phyloP scores from a whole-genome alignment of 2,113 vertebrate genomes.

The Origma solitaria region DNA sequence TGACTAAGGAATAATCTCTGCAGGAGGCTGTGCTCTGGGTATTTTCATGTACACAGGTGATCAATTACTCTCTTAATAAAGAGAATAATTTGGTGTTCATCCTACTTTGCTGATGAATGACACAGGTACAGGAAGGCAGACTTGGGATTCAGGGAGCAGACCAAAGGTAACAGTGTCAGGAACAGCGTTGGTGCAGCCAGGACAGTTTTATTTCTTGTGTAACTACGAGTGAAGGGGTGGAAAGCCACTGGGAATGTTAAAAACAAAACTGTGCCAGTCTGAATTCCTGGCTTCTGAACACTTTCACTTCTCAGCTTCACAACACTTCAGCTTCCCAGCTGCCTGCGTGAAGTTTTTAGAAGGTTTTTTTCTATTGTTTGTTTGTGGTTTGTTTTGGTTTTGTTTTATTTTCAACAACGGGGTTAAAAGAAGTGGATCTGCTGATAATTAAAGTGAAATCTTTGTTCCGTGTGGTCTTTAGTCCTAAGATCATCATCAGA shows the following conservation, averaged over 20 bases:
- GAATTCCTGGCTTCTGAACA: not conserved
- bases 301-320: not conserved
- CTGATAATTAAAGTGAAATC: slow-evolving; percentile 66
- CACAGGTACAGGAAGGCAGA: no score
- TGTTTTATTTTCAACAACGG: not conserved
- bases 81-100: not conserved
- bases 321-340: not conserved
- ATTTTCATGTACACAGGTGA: not conserved
- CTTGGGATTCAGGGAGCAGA: not conserved
- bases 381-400: not conserved
- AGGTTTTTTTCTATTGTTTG: not conserved
- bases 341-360: not conserved
- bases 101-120: not conserved
- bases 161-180: not conserved
- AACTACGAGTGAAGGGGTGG: not conserved
- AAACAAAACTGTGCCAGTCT: not conserved
- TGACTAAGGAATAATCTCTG: not conserved
- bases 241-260: not conserved
- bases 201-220: not conserved
- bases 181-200: not conserved
- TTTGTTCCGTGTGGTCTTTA: slow-evolving; percentile 56
- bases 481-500: slow-evolving; percentile 67
- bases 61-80: not conserved
- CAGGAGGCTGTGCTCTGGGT: not conserved
- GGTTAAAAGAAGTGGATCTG: not conserved